Conservation (phyloP, 1,140 invertebrate species). For the Atta cephalotes region DNA sequence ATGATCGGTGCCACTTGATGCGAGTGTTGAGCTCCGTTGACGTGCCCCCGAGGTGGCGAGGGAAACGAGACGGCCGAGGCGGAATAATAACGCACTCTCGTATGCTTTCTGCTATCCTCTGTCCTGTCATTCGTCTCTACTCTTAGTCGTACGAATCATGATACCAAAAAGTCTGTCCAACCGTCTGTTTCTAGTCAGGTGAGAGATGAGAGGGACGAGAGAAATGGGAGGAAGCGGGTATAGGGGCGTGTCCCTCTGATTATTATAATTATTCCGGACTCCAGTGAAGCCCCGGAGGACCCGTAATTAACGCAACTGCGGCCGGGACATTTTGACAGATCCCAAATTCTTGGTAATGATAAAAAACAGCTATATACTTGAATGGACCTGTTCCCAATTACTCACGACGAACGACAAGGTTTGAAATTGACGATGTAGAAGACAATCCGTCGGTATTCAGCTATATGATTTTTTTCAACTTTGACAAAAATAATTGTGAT, state of each 20-base stretch:
- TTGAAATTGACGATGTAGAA: constrained; percentile 41
- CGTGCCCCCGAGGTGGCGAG: constrained; percentile 33
- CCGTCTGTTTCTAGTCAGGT: constrained; percentile 77
- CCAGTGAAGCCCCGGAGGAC: constrained; percentile 71
- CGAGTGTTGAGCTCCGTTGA: background rate
- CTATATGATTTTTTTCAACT: background rate
- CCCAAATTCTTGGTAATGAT: constrained; percentile 84
- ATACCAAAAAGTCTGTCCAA: constrained; percentile 81
- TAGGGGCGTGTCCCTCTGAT: constrained; percentile 84
- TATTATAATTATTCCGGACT: constrained; percentile 86
- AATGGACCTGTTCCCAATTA: constrained; percentile 55
- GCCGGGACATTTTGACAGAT: constrained; percentile 86
- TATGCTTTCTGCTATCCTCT: constrained; percentile 34
- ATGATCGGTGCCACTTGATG: constrained; percentile 44
- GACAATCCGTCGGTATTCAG: constrained; percentile 64
- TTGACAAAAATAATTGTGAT: constrained; percentile 33
- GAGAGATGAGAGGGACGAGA: constrained; percentile 12
- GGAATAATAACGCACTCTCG: constrained; percentile 66
- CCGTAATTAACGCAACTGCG: constrained; percentile 85
- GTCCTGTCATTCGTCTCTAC: constrained; percentile 57
- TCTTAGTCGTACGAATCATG: constrained; percentile 64
- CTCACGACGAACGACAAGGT: background rate
- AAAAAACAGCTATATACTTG: constrained; percentile 77
- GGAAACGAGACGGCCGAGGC: constrained; percentile 11
- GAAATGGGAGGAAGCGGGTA: constrained; percentile 27